phyloP scores from a whole-genome alignment of 2,888 invertebrate species.

The Harpalus rubripes region DNA sequence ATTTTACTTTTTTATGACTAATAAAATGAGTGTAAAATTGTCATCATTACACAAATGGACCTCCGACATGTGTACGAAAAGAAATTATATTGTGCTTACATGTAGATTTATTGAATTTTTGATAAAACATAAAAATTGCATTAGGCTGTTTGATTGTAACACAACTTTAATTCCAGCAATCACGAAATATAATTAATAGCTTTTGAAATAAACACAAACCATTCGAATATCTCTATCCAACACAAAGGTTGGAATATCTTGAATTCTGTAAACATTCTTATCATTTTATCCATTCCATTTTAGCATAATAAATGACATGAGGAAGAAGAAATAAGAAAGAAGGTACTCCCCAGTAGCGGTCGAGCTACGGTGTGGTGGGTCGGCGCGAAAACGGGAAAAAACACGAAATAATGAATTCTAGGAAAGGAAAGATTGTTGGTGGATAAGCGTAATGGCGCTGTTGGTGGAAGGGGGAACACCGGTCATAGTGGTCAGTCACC shows the following conservation, averaged over 20 bases:
- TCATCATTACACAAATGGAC: slow-evolving; percentile 20
- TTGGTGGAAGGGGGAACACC: slow-evolving; percentile 38
- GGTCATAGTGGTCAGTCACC: slow-evolving; percentile 66
- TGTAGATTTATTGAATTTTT: slow-evolving; percentile 31
- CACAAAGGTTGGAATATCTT: neutral
- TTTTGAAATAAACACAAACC: slow-evolving; percentile 18
- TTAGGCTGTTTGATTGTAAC: slow-evolving; percentile 20
- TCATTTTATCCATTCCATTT: slow-evolving; percentile 53
- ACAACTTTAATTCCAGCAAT: slow-evolving; percentile 25
- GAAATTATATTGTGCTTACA: slow-evolving; percentile 3
- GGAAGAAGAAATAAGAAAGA: slow-evolving; percentile 35
- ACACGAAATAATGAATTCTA: slow-evolving; percentile 66
- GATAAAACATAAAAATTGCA: slow-evolving; percentile 42
- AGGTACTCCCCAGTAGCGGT: slow-evolving; percentile 3
- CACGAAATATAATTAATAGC: slow-evolving; percentile 46
- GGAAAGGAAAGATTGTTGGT: slow-evolving; percentile 66
- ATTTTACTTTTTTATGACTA: neutral
- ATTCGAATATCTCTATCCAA: slow-evolving; percentile 17
- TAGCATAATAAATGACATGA: slow-evolving; percentile 63
- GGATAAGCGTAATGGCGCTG: slow-evolving; percentile 64
- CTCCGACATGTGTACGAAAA: slow-evolving; percentile 3
- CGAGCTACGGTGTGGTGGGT: neutral
- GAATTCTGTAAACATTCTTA: slow-evolving; percentile 12
- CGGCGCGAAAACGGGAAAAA: slow-evolving; percentile 54
- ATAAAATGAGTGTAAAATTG: slow-evolving; percentile 9